Base-by-base conservation (phyloP, 1,140 invertebrate species). In the Tetragonula clypearis region DNA sequence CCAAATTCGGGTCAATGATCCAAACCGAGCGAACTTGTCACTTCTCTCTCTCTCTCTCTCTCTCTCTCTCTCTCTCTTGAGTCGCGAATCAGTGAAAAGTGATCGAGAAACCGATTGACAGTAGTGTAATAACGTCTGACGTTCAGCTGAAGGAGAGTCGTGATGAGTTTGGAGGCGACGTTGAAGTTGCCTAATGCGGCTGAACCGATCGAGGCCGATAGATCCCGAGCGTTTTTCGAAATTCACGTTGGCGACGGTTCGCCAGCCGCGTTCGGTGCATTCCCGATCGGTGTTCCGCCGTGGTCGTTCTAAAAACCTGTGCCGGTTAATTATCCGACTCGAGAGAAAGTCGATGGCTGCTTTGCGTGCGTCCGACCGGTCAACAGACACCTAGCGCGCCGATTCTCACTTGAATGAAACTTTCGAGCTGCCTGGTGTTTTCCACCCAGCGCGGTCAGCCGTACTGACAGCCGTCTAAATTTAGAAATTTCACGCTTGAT, bases 261-360 rank as follows among this genome's bases (percentile, higher is more conserved):
- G n/a, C 17, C 58, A 76, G 26, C n/a, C 41, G 55, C 11, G 49
- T 82, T 19, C 56, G 26, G 30, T 62, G 76, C 69, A 35, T 62
- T 79, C 69, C 69, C 41, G 53, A 79, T 79, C 62, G 19, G 53
- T 60, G 58, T 53, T 73, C 53, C 65, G 6, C 35, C 14, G 82
- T 72, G 23, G 58, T 73, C 69, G 75, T 19, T 84, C 68, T 73
- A 79, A 79, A 79, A 73, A 84, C 58, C 41, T 79, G 76, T 73
- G 77, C 77, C 69, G 83, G 77, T 84, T 84, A 79, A 84, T 84
- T 85, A 76, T 85, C 72, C 56, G 72, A 76, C 55, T 56, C 21
- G 77, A 80, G 84, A 85, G 84, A 85, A 85, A 85, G 84, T 82
- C 55, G 65, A 69, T 72, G 62, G 78, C 21, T 30, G 56, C 53